Evolutionary conservation across 2,113 vertebrate genomes (phyloP).

Genomic region (Calcarius ornatus): DNA sequence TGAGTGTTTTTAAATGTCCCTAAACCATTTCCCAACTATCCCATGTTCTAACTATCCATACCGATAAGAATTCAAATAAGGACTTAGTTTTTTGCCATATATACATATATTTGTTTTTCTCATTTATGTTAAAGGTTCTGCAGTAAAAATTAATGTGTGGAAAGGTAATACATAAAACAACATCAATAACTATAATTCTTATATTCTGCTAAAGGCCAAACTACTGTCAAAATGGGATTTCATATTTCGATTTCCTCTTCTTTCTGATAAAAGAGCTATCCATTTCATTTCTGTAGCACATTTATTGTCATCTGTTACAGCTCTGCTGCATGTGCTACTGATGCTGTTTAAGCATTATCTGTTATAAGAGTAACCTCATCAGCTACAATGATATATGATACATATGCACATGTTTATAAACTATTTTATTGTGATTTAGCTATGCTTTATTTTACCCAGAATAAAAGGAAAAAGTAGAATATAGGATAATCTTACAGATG

Average conservation of each 20-base stretch:
- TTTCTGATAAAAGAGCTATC: background rate
- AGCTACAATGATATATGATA: background rate
- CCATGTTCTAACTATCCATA: background rate
- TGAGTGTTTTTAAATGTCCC: background rate
- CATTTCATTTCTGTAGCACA: background rate
- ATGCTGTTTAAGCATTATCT: constrained; percentile 4
- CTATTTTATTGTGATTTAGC: background rate
- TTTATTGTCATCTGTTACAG: background rate
- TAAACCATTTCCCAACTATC: background rate
- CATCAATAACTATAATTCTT: background rate
- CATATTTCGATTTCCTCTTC: background rate
- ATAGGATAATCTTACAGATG: background rate
- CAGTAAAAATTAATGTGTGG: background rate
- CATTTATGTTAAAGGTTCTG: background rate
- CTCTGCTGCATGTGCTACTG: background rate
- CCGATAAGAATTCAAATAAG: background rate
- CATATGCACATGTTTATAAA: background rate
- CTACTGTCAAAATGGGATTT: background rate
- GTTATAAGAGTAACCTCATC: background rate
- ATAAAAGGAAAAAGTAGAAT: background rate
- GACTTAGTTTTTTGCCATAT: background rate
- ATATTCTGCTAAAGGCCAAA: constrained; percentile 14
- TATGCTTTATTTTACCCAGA: background rate
- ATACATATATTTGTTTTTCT: background rate
- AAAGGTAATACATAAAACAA: background rate